Evolutionary conservation across 2,797 vertebrate genomes (phyloP).

Genomic region (Harpagifer antarcticus): DNA sequence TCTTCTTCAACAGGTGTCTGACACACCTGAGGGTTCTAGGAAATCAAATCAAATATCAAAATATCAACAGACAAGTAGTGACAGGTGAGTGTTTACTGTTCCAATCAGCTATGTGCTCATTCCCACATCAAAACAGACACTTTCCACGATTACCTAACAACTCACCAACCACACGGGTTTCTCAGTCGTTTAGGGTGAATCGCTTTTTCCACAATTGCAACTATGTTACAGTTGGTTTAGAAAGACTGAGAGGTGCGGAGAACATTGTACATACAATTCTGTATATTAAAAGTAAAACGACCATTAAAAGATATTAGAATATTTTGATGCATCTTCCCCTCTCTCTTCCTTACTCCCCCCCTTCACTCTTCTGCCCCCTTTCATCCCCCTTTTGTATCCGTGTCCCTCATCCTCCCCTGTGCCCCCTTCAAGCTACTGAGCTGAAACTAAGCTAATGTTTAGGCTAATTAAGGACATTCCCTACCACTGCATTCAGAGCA

Average conservation of each 20-base stretch:
- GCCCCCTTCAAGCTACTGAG: conserved; percentile 56
- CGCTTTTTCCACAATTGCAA: not conserved
- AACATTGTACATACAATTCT: not conserved
- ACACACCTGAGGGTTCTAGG: not conserved
- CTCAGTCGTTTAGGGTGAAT: conserved; percentile 5
- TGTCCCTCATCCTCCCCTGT: conserved; percentile 25
- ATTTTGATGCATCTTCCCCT: not conserved
- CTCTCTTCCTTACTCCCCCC: not conserved
- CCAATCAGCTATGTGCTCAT: conserved; percentile 13
- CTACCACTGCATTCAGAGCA: conserved; percentile 34
- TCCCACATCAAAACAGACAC: not conserved
- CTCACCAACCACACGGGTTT: conserved; percentile 29
- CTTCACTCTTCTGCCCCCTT: not conserved
- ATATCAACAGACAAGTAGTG: conserved; percentile 24
- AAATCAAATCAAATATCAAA: not conserved
- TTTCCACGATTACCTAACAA: conserved; percentile 45
- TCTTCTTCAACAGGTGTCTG: not conserved
- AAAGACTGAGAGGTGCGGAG: not conserved
- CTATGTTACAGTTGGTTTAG: not conserved
- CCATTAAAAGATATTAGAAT: not conserved
- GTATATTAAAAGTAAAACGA: not conserved
- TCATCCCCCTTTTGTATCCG: not conserved
- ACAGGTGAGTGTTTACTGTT: conserved; percentile 17
- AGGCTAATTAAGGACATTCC: conserved; percentile 72
- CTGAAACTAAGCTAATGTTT: conserved; percentile 67